Base-by-base conservation (phyloP, 2,113 vertebrate species). In the Amphiprion percula region DNA sequence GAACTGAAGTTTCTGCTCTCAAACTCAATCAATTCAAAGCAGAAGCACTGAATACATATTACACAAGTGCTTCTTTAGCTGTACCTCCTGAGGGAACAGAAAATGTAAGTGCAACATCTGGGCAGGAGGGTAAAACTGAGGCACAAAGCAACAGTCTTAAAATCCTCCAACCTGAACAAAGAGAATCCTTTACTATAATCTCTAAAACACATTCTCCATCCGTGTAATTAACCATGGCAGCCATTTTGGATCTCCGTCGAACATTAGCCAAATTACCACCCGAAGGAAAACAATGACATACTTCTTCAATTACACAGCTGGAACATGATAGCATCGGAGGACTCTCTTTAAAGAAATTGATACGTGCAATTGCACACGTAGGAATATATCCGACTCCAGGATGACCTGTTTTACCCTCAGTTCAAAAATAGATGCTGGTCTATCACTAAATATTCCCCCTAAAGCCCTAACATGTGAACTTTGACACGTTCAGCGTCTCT, bases 191-290 rank as follows among this genome's bases (percentile, higher is more conserved):
- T 14, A 5, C 37, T 53, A 62, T 61, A 80, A 86, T 86, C 65
- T 68, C 49, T 50, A 21, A 63, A 73, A 65, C 24, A 83, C 74
- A 82, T 30, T 65, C 68, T 72, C 79, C 15, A 21, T 33, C 61
- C 44, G 8, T 79, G 44, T 81, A 90, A 88, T 86, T 80, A 88
- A 86, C 78, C 80, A 30, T 30, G 55, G 79, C 75, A 76, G 88
- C 89, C 88, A 90, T 87, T 87, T 89, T 90, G 68, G 69, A 75
- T 84, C 74, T 41, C 19, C 0, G 14, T 58, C 4, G 4, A 85
- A 82, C 81, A 82, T 82, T 77, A 82, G 54, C 64, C 53, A 73
- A 89, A 87, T 87, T 82, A 85, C 47, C 76, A 81, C 84, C 83
- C 26, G 21, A 68, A 87, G 79, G 65, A 81, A 81, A 91, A 80